These are phyloP conservation scores for Ceryle rudis DNA, from an alignment of 2,797 vertebrate genomes.

Conservation along the genomic window DNA sequence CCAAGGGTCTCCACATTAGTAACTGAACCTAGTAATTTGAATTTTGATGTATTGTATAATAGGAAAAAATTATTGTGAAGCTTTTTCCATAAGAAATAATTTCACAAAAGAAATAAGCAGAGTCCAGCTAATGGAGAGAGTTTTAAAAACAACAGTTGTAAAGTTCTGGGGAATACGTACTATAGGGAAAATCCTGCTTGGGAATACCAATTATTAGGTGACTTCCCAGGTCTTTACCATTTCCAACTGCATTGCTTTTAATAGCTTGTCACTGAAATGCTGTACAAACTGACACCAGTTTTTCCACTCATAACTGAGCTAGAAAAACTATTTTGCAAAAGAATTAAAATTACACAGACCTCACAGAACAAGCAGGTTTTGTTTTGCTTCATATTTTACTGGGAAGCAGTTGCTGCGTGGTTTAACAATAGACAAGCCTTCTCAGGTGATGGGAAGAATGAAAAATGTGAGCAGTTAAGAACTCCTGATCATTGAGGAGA, in stretches of 20 bases:
- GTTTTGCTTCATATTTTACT: slow-evolving; percentile 30
- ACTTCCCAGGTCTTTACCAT: background rate
- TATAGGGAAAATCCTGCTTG: background rate
- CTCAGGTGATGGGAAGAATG: slow-evolving; percentile 52
- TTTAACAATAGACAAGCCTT: slow-evolving; percentile 39
- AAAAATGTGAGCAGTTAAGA: slow-evolving; percentile 67
- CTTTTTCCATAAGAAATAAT: background rate
- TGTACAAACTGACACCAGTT: background rate
- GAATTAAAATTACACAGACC: background rate
- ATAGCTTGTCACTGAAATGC: background rate
- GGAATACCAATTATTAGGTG: background rate
- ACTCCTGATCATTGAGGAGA: slow-evolving; percentile 57
- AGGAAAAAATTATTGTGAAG: background rate
- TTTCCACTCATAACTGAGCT: background rate
- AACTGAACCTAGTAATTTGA: background rate
- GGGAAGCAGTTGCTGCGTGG: background rate
- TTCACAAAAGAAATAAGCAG: background rate
- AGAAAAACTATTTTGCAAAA: background rate
- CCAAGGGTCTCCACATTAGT: background rate
- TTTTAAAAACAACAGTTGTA: background rate
- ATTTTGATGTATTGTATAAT: background rate
- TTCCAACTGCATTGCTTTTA: background rate
- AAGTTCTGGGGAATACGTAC: background rate
- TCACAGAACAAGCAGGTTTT: background rate
- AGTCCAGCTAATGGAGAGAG: background rate